Evolutionary conservation across 1,140 invertebrate species (phyloP).

Genomic region (Drosophila santomea): DNA sequence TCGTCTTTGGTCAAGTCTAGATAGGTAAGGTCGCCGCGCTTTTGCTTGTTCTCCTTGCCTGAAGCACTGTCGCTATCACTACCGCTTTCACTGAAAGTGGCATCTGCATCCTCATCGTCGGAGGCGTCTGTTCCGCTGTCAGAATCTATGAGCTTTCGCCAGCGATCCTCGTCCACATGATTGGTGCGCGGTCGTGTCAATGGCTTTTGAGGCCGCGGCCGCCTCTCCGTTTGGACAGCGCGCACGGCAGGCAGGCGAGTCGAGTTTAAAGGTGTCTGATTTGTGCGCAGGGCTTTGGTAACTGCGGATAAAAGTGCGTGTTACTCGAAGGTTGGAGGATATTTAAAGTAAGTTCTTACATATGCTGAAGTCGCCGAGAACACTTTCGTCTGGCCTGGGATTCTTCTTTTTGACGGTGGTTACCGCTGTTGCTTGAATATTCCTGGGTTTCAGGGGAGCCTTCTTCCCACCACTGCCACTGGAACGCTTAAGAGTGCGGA

Average conservation of each 20-base stretch:
- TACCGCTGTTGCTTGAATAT: slow-evolving; percentile 8
- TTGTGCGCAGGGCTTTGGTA: slow-evolving; percentile 55
- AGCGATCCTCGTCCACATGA: slow-evolving; percentile 55
- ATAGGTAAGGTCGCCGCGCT: slow-evolving; percentile 47
- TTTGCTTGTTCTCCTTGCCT: background rate
- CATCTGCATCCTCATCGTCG: slow-evolving; percentile 62
- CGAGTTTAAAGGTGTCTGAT: slow-evolving; percentile 61
- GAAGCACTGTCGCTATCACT: slow-evolving; percentile 15
- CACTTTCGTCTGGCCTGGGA: slow-evolving; percentile 51
- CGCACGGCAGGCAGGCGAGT: slow-evolving; percentile 44
- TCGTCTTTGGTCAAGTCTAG: slow-evolving; percentile 69
- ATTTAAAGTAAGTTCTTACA: slow-evolving; percentile 48
- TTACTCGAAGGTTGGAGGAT: background rate
- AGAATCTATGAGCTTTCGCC: slow-evolving; percentile 63
- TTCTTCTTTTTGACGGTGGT: slow-evolving; percentile 20
- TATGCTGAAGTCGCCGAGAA: slow-evolving; percentile 67
- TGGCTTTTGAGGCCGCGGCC: slow-evolving; percentile 2
- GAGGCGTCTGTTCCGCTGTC: slow-evolving; percentile 65
- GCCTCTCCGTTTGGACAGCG: slow-evolving; percentile 24
- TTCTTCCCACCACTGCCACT: slow-evolving; percentile 53
- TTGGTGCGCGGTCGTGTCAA: slow-evolving; percentile 31
- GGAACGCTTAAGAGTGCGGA: slow-evolving; percentile 60
- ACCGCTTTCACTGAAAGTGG: slow-evolving; percentile 24
- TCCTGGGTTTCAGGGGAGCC: slow-evolving; percentile 16
- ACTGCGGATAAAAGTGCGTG: slow-evolving; percentile 29